phyloP scores from a whole-genome alignment of 2,888 invertebrate genomes.

The Artemia sp. region DNA sequence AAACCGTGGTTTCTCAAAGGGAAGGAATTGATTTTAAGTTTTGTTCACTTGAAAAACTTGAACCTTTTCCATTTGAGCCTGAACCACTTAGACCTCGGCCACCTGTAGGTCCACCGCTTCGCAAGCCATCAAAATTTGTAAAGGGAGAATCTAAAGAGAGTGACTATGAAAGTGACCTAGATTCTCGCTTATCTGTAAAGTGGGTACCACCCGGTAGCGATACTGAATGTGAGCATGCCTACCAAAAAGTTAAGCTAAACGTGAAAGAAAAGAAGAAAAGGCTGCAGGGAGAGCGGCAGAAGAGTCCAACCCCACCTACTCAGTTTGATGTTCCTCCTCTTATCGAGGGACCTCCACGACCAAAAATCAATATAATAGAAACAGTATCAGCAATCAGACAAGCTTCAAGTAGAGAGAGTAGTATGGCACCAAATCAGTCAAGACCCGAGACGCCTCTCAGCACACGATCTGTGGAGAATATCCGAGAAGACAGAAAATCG shows the following conservation, averaged over 20 bases:
- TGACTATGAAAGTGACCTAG: slow-evolving; percentile 26
- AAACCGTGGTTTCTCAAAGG: slow-evolving; percentile 27
- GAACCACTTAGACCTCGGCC: slow-evolving; percentile 32
- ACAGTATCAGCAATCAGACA: not conserved
- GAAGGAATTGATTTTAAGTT: slow-evolving; percentile 27
- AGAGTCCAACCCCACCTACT: slow-evolving; percentile 21
- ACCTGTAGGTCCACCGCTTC: slow-evolving; percentile 36
- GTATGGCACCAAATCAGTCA: slow-evolving; percentile 29
- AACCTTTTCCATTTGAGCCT: slow-evolving; percentile 38
- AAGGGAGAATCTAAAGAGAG: slow-evolving; percentile 36
- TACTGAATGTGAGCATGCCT: slow-evolving; percentile 41
- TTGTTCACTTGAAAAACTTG: slow-evolving; percentile 35
- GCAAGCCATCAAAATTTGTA: slow-evolving; percentile 41
- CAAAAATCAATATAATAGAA: slow-evolving; percentile 20
- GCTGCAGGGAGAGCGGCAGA: not conserved
- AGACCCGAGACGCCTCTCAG: not conserved
- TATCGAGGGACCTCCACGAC: slow-evolving; percentile 32
- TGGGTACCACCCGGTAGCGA: slow-evolving; percentile 41
- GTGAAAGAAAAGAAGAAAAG: slow-evolving; percentile 17
- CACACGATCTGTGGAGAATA: slow-evolving; percentile 17
- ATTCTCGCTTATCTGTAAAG: slow-evolving; percentile 20
- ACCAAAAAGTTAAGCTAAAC: slow-evolving; percentile 35
- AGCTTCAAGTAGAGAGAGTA: not conserved
- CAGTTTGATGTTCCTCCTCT: slow-evolving; percentile 39
- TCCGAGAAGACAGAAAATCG: not conserved